Percentiles rank a stretch among this genome's conserved stretches.
These are phyloP conservation scores for Amphimedon queenslandica DNA, from an alignment of 37 sponge, comb jelly and placozoan genomes.

Conservation along the genomic window DNA sequence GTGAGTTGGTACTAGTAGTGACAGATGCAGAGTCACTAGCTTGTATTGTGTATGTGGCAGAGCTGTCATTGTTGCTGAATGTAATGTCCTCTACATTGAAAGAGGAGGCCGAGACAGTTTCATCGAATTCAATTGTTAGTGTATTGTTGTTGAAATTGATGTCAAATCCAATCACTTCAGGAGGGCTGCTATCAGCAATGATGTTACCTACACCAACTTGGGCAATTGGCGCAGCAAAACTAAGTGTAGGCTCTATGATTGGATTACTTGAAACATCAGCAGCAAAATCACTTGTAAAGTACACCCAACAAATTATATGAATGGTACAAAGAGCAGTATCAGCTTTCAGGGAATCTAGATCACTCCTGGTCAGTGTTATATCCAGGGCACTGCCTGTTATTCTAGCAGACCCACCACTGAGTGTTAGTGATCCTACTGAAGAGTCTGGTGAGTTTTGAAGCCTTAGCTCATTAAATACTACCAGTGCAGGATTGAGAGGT, in stretches of 20 bases:
- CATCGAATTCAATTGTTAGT: conserved; percentile 65
- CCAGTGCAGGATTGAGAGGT: conserved; percentile 33
- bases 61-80: conserved; percentile 59
- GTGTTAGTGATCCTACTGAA: background rate
- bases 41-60: conserved; percentile 53
- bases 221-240: background rate
- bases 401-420: conserved; percentile 40
- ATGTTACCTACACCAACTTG: conserved; percentile 14
- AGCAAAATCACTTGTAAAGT: conserved; percentile 35
- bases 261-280: conserved; percentile 42
- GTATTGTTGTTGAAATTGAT: conserved; percentile 59
- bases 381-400: conserved; percentile 39
- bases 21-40: conserved; percentile 23
- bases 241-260: conserved; percentile 10
- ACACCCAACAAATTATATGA: conserved; percentile 31
- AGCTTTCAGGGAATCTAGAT: conserved; percentile 54
- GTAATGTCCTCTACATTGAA: conserved; percentile 63
- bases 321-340: conserved; percentile 24
- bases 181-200: conserved; percentile 35
- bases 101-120: conserved; percentile 53
- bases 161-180: conserved; percentile 47
- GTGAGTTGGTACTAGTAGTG: conserved; percentile 6
- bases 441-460: conserved; percentile 17
- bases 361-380: conserved; percentile 36
- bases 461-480: conserved; percentile 29